Percentiles rank a stretch among this genome's conserved stretches.
Evolutionary conservation across 1,140 invertebrate genomes (phyloP).

Genomic region (Brachionus manjavacas): DNA sequence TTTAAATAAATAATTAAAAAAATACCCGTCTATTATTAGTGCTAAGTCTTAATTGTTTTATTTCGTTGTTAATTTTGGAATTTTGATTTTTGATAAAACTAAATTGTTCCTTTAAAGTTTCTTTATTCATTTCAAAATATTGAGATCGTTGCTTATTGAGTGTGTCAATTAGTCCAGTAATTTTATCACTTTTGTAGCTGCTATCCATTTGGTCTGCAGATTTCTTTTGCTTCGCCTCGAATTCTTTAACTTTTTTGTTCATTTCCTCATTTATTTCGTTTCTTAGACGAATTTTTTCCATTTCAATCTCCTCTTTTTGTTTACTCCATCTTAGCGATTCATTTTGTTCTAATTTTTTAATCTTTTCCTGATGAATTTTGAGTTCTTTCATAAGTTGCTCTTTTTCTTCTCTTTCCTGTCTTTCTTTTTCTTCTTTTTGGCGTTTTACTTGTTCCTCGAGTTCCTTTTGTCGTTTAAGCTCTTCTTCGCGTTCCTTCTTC

Average conservation of each 20-base stretch:
- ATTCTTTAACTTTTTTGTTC: neutral
- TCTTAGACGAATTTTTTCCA: neutral
- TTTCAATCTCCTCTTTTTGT: constrained; percentile 25
- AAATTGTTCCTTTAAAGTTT: constrained; percentile 24
- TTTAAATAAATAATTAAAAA: neutral
- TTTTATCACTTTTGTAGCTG: neutral
- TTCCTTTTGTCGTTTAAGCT: neutral
- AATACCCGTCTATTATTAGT: neutral
- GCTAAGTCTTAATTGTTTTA: neutral
- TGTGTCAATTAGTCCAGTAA: neutral
- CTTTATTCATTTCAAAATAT: constrained; percentile 25
- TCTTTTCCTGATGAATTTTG: neutral
- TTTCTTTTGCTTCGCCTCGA: neutral
- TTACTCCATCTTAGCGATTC: neutral
- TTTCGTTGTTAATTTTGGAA: neutral
- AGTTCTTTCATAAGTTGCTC: neutral
- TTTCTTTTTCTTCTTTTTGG: neutral
- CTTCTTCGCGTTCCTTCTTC: neutral
- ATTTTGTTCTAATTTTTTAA: constrained; percentile 12
- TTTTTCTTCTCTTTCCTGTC: neutral
- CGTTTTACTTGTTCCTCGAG: neutral
- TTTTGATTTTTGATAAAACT: constrained; percentile 33
- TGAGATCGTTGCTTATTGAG: neutral
- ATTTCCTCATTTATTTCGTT: neutral
- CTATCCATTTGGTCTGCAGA: neutral